Percentiles rank a stretch among this genome's conserved stretches.
Conservation (phyloP, 2,888 invertebrate genomes). For the Chymomyza fuscimana region DNA sequence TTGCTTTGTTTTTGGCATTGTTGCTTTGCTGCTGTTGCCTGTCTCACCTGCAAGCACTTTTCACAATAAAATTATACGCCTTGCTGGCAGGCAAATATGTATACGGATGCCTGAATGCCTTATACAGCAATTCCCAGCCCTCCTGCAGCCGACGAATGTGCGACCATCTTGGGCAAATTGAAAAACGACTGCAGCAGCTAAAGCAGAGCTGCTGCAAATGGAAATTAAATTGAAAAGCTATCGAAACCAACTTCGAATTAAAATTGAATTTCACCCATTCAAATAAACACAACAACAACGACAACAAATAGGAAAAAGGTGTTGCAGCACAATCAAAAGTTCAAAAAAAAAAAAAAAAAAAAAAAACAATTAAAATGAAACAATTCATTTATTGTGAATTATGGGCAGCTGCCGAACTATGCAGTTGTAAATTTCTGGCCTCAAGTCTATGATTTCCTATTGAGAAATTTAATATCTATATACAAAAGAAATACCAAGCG, state of each 20-base stretch:
- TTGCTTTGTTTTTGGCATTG: slow-evolving; percentile 33
- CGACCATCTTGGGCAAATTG: slow-evolving; percentile 13
- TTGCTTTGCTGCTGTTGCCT: slow-evolving; percentile 26
- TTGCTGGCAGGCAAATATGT: neutral
- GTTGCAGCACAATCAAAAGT: slow-evolving; percentile 19
- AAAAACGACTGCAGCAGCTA: slow-evolving; percentile 13
- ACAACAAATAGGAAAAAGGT: slow-evolving; percentile 6
- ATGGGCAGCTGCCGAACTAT: slow-evolving; percentile 8
- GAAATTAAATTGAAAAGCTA: slow-evolving; percentile 54
- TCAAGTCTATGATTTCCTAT: neutral
- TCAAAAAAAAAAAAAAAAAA: neutral
- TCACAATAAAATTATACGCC: slow-evolving; percentile 13
- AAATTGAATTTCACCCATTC: slow-evolving; percentile 47
- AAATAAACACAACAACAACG: slow-evolving; percentile 17
- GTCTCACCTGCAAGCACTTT: slow-evolving; percentile 8
- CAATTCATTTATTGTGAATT: slow-evolving; percentile 41
- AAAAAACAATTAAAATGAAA: slow-evolving; percentile 40
- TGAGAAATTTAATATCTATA: neutral
- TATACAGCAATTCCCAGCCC: neutral
- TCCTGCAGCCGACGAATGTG: neutral
- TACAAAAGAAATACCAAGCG: neutral
- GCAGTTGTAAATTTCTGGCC: neutral
- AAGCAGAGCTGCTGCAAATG: slow-evolving; percentile 1
- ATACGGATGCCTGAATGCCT: neutral
- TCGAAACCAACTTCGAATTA: slow-evolving; percentile 37